Percentiles rank a stretch among this genome's conserved stretches.
Conservation (phyloP, 1,140 invertebrate genomes). For the Ditylenchus dipsaci region DNA sequence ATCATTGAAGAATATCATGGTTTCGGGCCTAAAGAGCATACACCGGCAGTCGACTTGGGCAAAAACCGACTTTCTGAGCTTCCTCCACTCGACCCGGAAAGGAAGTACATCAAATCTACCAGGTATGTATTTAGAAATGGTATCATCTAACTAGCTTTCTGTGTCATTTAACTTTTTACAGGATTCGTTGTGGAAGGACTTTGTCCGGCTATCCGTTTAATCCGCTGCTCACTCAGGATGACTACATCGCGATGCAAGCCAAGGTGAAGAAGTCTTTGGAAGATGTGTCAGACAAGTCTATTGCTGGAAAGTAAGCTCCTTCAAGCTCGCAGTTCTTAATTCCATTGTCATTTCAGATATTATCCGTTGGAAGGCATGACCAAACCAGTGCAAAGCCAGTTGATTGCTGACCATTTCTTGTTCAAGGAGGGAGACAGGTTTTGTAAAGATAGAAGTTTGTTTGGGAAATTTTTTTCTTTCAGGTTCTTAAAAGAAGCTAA, state of each 20-base stretch:
- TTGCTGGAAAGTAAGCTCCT: constrained; percentile 67
- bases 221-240: constrained; percentile 59
- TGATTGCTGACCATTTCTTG: constrained; percentile 76
- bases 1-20: constrained; percentile 94
- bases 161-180: too few relatives aligned
- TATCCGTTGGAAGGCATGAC: constrained; percentile 39
- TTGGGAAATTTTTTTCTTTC: background rate
- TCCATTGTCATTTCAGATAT: constrained; percentile 60
- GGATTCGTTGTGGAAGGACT: constrained; percentile 78
- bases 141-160: too few relatives aligned
- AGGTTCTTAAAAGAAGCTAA: constrained; percentile 69
- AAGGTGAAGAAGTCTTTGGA: constrained; percentile 48
- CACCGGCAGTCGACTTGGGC: constrained; percentile 79
- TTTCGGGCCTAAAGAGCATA: constrained; percentile 69
- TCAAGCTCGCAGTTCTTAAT: too few relatives aligned
- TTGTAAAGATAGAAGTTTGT: constrained; percentile 25
- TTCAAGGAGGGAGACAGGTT: constrained; percentile 76
- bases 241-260: constrained; percentile 43
- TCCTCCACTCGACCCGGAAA: constrained; percentile 75
- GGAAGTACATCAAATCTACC: constrained; percentile 84
- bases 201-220: constrained; percentile 87
- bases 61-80: constrained; percentile 67
- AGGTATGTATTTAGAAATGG: constrained; percentile 69
- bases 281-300: constrained; percentile 64
- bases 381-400: constrained; percentile 44